A percentile compares a stretch with the other conserved stretches of the same genome.
phyloP scores from a whole-genome alignment of 2,113 vertebrate species.

The Oenanthe oenanthe region DNA sequence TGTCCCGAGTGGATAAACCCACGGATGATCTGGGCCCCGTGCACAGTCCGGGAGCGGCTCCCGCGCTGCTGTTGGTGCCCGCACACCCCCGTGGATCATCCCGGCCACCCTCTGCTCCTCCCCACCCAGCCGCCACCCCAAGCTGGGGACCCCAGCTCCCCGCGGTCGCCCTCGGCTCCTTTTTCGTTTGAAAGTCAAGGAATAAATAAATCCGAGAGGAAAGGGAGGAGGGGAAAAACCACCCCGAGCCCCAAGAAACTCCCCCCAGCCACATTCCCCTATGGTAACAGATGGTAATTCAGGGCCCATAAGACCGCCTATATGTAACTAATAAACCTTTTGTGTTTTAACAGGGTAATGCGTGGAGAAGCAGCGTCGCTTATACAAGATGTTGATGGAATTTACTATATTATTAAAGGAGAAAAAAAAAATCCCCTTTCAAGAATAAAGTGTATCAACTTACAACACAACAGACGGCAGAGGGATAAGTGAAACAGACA shows the following conservation, averaged over 20 bases:
- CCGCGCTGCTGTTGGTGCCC: too few species aligned
- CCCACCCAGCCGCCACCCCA: fast-evolving
- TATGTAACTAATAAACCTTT: constrained; percentile 73
- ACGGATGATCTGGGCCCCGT: fast-evolving
- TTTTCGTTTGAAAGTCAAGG: not conserved
- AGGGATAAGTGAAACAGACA: constrained; percentile 79
- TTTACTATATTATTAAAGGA: constrained; percentile 57
- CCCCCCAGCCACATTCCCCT: constrained; percentile 17
- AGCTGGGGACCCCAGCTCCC: not conserved
- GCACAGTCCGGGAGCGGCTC: too few species aligned
- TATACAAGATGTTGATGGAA: constrained; percentile 67
- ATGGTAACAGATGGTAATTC: constrained; percentile 59
- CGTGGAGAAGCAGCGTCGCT: constrained; percentile 59
- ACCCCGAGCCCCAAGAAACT: not conserved
- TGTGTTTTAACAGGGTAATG: constrained; percentile 75
- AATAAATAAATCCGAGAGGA: not conserved
- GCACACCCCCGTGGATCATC: not conserved
- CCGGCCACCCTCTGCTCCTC: not conserved
- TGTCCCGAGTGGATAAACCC: not conserved
- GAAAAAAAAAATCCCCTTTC: constrained; percentile 60
- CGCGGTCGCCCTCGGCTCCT: not conserved
- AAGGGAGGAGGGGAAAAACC: not conserved
- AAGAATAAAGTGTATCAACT: constrained; percentile 75
- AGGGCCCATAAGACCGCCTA: constrained; percentile 34
- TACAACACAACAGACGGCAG: constrained; percentile 74